Evolutionary conservation across 2,113 vertebrate species (phyloP), one percentile per base, ranked within the genome.

Genomic region (Labrus mixtus): DNA sequence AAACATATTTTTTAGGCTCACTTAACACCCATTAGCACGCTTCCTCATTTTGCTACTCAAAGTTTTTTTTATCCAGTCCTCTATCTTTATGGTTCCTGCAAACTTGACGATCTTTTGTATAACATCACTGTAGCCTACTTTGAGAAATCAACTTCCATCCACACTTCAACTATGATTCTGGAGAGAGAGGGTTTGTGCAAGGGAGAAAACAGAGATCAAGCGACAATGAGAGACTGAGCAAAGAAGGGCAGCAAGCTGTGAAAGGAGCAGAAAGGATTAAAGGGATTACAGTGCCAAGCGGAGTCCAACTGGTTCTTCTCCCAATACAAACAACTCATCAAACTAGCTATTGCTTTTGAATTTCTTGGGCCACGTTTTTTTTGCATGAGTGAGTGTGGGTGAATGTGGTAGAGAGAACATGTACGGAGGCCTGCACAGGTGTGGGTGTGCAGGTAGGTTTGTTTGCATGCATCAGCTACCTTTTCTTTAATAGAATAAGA

Each of bases 301-400:
- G 39, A 75, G 67, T 82, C 86, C 81, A 90, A 84, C 67, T 89
- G 88, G 58, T 86, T 55, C 62, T 12, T 69, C 53, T 68, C 22
- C 6, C 58, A 15, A 56, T 17, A 33, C 83, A 82, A 84, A 81
- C 84, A 87, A 76, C 22, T 23, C 59, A 84, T 83, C 58, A 48
- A 76, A 48, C 20, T 50, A 76, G 68, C 0, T 0, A 48, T 43
- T 25, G 25, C 41, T 43, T 85, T 68, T 73, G 6, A 73, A 73
- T 71, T 43, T 71, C 16, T 16, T 33, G 46, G 57, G 43, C 29
- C 8, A 41, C 67, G 20, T 75, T 65, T 82, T 82, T 65, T 87
- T 91, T 81, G 67, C 43, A 71, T 69, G 48, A 43, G 48, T 72
- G 58, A 45, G 60, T 61, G 69, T 82, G 20, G 3, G 61, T 81